Conservation (phyloP, 2,888 invertebrate genomes). For the Drosophila mimetica region DNA sequence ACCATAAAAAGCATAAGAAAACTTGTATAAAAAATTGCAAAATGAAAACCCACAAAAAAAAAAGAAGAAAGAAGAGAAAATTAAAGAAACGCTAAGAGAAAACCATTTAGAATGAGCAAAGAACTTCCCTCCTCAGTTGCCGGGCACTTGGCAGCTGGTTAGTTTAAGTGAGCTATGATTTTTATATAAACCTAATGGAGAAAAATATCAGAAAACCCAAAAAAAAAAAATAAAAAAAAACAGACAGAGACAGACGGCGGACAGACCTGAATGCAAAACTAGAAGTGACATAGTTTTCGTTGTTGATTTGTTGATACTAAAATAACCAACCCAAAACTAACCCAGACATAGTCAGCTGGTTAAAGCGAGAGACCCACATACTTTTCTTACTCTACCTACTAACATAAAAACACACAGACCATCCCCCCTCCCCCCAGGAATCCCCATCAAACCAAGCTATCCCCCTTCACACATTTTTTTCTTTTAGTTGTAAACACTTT, state of each 20-base stretch:
- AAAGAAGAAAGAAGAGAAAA: conserved; percentile 33
- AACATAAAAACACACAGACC: conserved; percentile 11
- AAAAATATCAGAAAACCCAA: conserved; percentile 25
- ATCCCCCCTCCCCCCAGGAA: not conserved
- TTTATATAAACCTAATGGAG: conserved; percentile 48
- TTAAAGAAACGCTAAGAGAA: conserved; percentile 43
- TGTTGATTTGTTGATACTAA: conserved; percentile 61
- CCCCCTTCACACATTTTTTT: conserved; percentile 12
- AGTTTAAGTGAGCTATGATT: conserved; percentile 75
- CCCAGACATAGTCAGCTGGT: conserved; percentile 50
- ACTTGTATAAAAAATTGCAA: conserved; percentile 39
- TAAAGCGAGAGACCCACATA: conserved; percentile 9
- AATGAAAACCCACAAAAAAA: conserved; percentile 40
- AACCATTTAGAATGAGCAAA: conserved; percentile 73
- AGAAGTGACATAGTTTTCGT: conserved; percentile 61
- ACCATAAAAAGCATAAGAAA: conserved; percentile 43
- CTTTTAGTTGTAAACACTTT: conserved; percentile 33
- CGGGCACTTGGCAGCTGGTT: conserved; percentile 68
- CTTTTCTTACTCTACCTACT: conserved; percentile 28
- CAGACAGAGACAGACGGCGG: conserved; percentile 21
- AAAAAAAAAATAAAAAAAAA: conserved; percentile 26
- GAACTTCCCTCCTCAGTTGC: conserved; percentile 79
- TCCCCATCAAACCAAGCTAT: not conserved
- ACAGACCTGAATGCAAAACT: conserved; percentile 34
- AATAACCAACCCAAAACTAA: conserved; percentile 44